phyloP scores from a whole-genome alignment of 1,140 invertebrate species.

The Rhysida immarginata region DNA sequence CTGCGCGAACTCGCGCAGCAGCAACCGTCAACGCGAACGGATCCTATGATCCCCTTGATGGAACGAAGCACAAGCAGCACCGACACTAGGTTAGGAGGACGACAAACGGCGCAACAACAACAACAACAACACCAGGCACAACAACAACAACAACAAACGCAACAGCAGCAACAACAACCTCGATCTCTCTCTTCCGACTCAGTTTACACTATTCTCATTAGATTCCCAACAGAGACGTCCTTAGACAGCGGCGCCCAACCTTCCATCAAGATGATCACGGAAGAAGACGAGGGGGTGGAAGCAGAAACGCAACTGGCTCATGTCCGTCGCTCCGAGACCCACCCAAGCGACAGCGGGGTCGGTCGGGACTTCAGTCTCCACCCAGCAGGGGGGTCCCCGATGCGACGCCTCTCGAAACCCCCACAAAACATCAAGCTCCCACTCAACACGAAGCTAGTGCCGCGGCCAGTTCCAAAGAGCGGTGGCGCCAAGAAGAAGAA shows the following conservation, averaged over 20 bases:
- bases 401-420: constrained; percentile 16
- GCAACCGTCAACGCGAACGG: constrained; percentile 29
- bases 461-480: constrained; percentile 48
- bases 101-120: constrained; percentile 19
- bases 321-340: constrained; percentile 7
- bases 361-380: neutral
- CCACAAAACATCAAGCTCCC: constrained; percentile 59
- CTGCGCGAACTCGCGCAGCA: constrained; percentile 19
- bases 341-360: neutral
- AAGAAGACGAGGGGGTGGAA: constrained; percentile 27
- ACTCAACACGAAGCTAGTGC: constrained; percentile 67
- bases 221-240: constrained; percentile 43
- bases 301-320: constrained; percentile 18
- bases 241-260: constrained; percentile 36
- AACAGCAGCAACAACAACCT: constrained; percentile 26
- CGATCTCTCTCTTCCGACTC: constrained; percentile 27
- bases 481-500: constrained; percentile 36
- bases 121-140: constrained; percentile 13
- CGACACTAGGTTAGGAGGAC: constrained; percentile 25
- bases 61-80: constrained; percentile 23
- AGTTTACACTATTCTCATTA: constrained; percentile 81
- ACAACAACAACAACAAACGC: constrained; percentile 2
- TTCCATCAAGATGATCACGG: constrained; percentile 74
- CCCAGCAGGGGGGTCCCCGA: constrained; percentile 2
- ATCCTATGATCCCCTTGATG: constrained; percentile 25